These are phyloP conservation scores for Eustalomyia histrio DNA, from an alignment of 2,888 invertebrate genomes.

Conservation along the genomic window DNA sequence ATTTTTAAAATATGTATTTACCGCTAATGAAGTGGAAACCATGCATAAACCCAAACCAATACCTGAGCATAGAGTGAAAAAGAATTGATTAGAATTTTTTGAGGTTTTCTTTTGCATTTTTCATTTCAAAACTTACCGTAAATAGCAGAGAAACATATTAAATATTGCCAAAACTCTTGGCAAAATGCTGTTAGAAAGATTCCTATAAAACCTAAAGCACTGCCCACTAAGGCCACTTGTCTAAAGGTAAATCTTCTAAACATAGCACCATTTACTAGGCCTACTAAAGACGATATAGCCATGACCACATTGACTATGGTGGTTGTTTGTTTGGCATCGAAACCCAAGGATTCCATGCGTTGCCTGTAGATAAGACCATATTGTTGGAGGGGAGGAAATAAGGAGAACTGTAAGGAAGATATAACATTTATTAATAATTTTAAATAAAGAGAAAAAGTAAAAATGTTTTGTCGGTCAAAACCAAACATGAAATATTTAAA, in stretches of 20 bases:
- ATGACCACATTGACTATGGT: constrained; percentile 86
- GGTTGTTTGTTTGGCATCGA: constrained; percentile 84
- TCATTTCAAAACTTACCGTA: constrained; percentile 82
- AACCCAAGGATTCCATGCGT: constrained; percentile 82
- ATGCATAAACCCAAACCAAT: constrained; percentile 83
- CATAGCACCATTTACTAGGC: constrained; percentile 85
- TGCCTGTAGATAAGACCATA: constrained; percentile 86
- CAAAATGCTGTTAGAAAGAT: constrained; percentile 83
- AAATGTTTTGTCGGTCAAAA: no score
- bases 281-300: constrained; percentile 82
- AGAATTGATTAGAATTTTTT: background rate
- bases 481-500: no score
- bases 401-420: constrained; percentile 81
- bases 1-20: constrained; percentile 87
- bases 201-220: constrained; percentile 82
- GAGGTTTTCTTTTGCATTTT: background rate
- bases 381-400: constrained; percentile 85
- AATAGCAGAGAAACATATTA: constrained; percentile 84
- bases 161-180: constrained; percentile 83
- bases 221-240: constrained; percentile 84
- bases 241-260: constrained; percentile 85
- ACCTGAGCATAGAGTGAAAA: constrained; percentile 52
- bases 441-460: no score
- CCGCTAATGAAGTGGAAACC: constrained; percentile 85
- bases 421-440: no score